phyloP scores from a whole-genome alignment of 2,797 vertebrate species.

The Tapirus indicus region DNA sequence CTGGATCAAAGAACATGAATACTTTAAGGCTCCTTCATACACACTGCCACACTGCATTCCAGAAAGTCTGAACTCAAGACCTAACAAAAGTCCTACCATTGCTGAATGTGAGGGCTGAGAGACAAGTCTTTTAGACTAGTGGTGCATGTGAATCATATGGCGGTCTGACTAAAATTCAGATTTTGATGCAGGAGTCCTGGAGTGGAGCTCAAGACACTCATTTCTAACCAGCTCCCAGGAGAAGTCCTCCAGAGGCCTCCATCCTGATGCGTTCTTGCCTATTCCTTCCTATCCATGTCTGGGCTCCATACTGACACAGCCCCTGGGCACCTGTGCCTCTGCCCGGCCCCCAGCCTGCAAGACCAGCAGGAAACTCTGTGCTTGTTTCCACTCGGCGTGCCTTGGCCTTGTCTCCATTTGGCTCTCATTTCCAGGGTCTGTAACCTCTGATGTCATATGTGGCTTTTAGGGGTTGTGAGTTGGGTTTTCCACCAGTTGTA shows the following conservation, averaged over 20 bases:
- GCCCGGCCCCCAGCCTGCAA: background rate
- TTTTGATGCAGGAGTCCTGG: background rate
- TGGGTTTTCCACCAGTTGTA: background rate
- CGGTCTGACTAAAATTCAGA: no score
- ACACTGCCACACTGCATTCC: background rate
- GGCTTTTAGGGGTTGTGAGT: background rate
- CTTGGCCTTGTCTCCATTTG: background rate
- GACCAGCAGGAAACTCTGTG: background rate
- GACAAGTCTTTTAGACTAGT: background rate
- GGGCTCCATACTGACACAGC: no score
- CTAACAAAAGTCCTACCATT: background rate
- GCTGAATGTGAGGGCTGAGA: background rate
- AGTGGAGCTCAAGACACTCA: background rate
- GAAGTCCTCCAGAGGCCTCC: background rate
- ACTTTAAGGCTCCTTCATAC: background rate
- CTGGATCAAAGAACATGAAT: background rate
- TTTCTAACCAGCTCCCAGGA: background rate
- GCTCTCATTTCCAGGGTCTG: background rate
- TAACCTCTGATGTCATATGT: background rate
- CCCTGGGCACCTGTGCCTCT: no score
- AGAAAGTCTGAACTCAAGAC: background rate
- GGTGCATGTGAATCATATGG: accelerated
- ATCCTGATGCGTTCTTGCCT: background rate
- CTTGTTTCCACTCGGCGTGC: background rate
- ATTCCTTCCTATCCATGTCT: background rate